Base-by-base conservation (phyloP, 2,888 invertebrate species). In the Formica aserva region DNA sequence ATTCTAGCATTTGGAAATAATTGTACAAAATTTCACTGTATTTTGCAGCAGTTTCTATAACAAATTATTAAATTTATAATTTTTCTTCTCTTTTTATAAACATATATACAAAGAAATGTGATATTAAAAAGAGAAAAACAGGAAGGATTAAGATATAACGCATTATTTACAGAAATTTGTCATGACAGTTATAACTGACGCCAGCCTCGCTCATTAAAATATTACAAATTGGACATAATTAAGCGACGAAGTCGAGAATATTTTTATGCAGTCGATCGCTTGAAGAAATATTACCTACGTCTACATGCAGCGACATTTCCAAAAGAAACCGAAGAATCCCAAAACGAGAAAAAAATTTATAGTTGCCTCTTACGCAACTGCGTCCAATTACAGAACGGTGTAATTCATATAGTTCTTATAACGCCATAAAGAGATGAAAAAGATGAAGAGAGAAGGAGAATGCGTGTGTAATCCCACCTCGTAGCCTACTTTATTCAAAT, bases 101-200 rank as follows among this genome's bases (percentile, higher is more conserved):
- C 48, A 52, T 1, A 18, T 4, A 5, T 45, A 5, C 48, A 52
- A 8, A n/a, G 8, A 52, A 26, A 60, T 57, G n/a, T 52, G 22
- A 22, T 22, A 22, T 0, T 55, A 22, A 55, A 55, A 26, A 3
- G 9, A 22, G 18, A 4, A 38, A 11, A 22, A 32, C 38, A 5
- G 26, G n/a, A 62, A 62, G 41, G n/a, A 5, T 74, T 62, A 74
- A 29, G 13, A 13, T 32, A 29, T 32, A 63, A 75, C 26, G 11
- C n/a, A 29, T 75, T 75, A 62, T 75, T 75, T 45, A 41, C 45
- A 5, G 22, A 45, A 45, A 75, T 75, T 63, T 63, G 41, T 75
- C 41, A 1, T 22, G 45, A 63, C n/a, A 5, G 9, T 32, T 45
- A 60, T 60, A 75, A 62, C 45, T 13, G 11, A 57, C 32, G 22